Conservation (phyloP, 2,888 invertebrate species). For the Tachystola acroxantha region DNA sequence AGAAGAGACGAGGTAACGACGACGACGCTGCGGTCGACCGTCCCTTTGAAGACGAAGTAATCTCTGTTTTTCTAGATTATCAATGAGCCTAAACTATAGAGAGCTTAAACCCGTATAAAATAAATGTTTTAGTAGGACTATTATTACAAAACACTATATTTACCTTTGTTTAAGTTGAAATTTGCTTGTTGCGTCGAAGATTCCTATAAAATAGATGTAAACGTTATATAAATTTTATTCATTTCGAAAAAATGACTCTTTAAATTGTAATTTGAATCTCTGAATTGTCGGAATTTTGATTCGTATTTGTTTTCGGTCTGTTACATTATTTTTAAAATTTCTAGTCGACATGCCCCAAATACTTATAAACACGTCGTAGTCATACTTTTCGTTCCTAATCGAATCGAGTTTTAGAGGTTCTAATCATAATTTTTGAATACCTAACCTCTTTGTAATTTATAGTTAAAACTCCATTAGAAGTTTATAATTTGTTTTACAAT, state of each 20-base stretch:
- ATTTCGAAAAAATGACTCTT: slow-evolving; percentile 24
- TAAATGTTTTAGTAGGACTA: slow-evolving; percentile 72
- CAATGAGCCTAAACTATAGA: slow-evolving; percentile 70
- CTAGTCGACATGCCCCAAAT: slow-evolving; percentile 71
- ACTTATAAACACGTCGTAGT: slow-evolving; percentile 51
- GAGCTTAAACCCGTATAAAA: slow-evolving; percentile 70
- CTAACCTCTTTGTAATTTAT: slow-evolving; percentile 47
- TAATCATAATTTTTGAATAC: slow-evolving; percentile 31
- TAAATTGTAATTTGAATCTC: slow-evolving; percentile 41
- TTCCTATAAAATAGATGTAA: slow-evolving; percentile 61
- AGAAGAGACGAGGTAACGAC: neutral
- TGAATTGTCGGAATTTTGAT: slow-evolving; percentile 36
- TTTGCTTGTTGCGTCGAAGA: slow-evolving; percentile 68
- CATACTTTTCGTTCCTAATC: slow-evolving; percentile 61
- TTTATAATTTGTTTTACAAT: slow-evolving; percentile 36
- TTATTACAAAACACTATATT: slow-evolving; percentile 66
- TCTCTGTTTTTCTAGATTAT: slow-evolving; percentile 58
- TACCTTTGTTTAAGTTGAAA: slow-evolving; percentile 71
- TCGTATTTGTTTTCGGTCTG: slow-evolving; percentile 43
- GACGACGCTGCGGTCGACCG: slow-evolving; percentile 1
- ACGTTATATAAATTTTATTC: slow-evolving; percentile 35
- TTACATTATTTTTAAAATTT: slow-evolving; percentile 45
- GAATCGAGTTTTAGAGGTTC: slow-evolving; percentile 41
- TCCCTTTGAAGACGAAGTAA: slow-evolving; percentile 29
- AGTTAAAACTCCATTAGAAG: slow-evolving; percentile 49